Base-by-base conservation (phyloP, 2,797 vertebrate genomes). In the Periophthalmus magnuspinnatus region DNA sequence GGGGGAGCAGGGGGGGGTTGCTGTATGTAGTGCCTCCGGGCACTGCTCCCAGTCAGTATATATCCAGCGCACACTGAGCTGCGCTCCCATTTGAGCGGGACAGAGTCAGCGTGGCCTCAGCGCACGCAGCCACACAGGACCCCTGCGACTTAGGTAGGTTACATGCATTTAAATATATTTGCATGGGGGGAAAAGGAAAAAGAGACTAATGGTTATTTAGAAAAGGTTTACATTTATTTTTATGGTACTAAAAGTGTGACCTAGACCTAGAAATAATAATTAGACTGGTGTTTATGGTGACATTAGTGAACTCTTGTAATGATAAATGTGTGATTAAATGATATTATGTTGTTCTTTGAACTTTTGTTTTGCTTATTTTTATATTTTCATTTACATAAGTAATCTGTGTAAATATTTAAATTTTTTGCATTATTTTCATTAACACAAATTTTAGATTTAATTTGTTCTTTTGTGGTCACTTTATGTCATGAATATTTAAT, bases 21-120 rank as follows among this genome's bases (percentile, higher is more conserved):
- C 90, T 89, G 85, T 87, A 93, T 93, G 91, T 92, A 91, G 90
- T 70, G 94, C 95, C 95, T 94, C 91, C 84, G 92, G 95, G 93
- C 94, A 92, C 91, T 82, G 94, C 95, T 96, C 93, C 92, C 85
- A 96, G 95, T 95, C 95, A 95, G 94, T 96, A 96, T 95, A 96
- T 94, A 96, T 94, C 91, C 93, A 77, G 89, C 93, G 77, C 90
- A 88, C 93, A 68, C 71, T 86, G 65, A 33, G 71, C 83, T 88
- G 80, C 83, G 81, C 91, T 90, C 87, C 90, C 90, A 88, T 90
- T 91, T 86, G 84, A 90, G 88, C 78, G 72, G 86, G 84, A 89
- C 75, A 52, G 79, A 75, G 79, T 84, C 79, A 84, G 84, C 81
- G 85, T 88, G 63, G 63, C 63, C 81, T 77, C 77, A 52, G 84